Base-by-base conservation (phyloP, 2,113 vertebrate species). In the Phaethornis superciliosus region DNA sequence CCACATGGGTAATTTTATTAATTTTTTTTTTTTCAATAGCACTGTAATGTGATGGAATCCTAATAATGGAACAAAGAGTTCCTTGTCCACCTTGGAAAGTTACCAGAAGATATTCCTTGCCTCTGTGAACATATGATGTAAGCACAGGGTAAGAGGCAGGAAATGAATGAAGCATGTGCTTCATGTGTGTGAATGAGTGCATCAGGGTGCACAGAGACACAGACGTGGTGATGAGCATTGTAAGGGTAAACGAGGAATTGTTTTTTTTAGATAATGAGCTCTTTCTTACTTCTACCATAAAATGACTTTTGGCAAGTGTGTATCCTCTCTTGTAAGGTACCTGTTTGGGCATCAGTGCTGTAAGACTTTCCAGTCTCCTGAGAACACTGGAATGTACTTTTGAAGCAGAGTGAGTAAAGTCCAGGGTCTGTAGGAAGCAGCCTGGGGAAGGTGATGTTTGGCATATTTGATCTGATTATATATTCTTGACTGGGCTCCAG, bases 1-100 rank as follows among this genome's bases (percentile, higher is more conserved):
- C 63, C 70, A 89, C 67, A 28, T 15, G 46, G 89, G 62, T 91
- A 89, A 93, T 89, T 95, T 94, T 89, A 85, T 91, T 93, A 63
- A 33, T 79, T 89, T 91, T 40, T 40, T 91, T 40, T 40, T 89
- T 94, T 40, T 85, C 75, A 82, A 58, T 85, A 72, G n/a, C n/a
- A 16, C 55, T 88, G 54, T 93, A 88, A 82, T 58, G 71, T 3
- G 3, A 22, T 76, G 70, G 49, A 81, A 65, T 59, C 54, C 63
- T 95, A 65, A 85, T 87, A 91, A 91, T 81, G 81, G 88, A 92
- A 79, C 42, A 76, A 80, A 58, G 10, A 60, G 32, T 42, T 89
- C 21, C 13, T 40, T 81, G 44, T 79, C 89, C 37, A 13, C 26
- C 35, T 63, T 70, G 15, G 35, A 84, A 78, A 63, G n/a, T 59